Base-by-base conservation (phyloP, 2,113 vertebrate species). In the Lynx canadensis region DNA sequence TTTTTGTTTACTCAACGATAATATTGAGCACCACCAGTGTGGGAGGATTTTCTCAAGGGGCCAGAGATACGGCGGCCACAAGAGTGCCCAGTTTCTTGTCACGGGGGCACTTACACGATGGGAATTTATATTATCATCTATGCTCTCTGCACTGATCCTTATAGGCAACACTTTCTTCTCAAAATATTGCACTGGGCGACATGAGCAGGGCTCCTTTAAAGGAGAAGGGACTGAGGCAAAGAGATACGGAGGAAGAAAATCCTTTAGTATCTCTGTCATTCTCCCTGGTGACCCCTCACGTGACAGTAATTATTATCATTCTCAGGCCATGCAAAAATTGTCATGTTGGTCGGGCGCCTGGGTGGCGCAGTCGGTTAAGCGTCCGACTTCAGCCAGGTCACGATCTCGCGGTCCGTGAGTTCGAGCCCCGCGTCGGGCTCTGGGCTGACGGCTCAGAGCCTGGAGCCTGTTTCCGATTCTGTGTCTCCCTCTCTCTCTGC, bases 301-400 rank as follows among this genome's bases (percentile, higher is more conserved):
- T 1, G 19, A n/a, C 15, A 18, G 4, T 15, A 16, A 23, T 38
- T 7, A 6, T 10, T 4, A 11, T 23, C 31, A 29, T 7, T 45
- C 48, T 68, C 7, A 16, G 48, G 11, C 0, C 0, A 10, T 8
- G 38, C 1, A 4, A 25, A 19, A 29, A 27, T 1, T 31, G 63
- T 63, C n/a, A 0, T 27, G 2, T 13, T 48, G 41, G n/a, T n/a
- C n/a, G n/a, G n/a, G n/a, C n/a, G n/a, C n/a, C n/a, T n/a, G n/a
- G n/a, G n/a, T n/a, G n/a, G n/a, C n/a, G n/a, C n/a, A n/a, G n/a
- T n/a, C n/a, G n/a, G n/a, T n/a, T n/a, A n/a, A n/a, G n/a, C n/a
- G n/a, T n/a, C n/a, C n/a, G n/a, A n/a, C n/a, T n/a, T n/a, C n/a
- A n/a, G n/a, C n/a, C n/a, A n/a, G n/a, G n/a, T n/a, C n/a, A n/a